Base-by-base conservation (phyloP, 2,113 vertebrate genomes). In the Phyllopteryx taeniolatus region DNA sequence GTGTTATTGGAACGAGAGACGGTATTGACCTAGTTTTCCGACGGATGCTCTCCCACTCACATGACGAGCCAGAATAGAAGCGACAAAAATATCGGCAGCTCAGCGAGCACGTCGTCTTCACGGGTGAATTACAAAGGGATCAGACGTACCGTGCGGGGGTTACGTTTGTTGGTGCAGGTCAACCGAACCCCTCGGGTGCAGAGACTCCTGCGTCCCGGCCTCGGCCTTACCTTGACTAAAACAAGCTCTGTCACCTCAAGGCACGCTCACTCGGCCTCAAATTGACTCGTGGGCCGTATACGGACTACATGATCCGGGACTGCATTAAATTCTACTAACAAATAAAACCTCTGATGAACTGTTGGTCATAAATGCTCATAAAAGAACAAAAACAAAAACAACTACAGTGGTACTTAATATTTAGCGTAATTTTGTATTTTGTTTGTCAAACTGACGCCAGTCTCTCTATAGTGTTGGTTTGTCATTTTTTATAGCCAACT, bases 11-110 rank as follows among this genome's bases (percentile, higher is more conserved):
- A 90, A 90, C 78, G 83, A 83, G 84, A 80, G 81, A 79, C 82
- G 75, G 81, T 74, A 91, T 44, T 93, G 92, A 93, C 92, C 92
- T 91, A 93, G 85, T 90, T 92, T 93, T 80, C 80, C 80, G 73
- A 87, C 82, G 75, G 71, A 81, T 71, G 80, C 78, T 79, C 75
- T 72, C 62, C 70, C 86, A 82, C 84, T 73, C 77, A 86, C 83
- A 85, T 79, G 70, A 74, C 19, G 71, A 59, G 43, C 61, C 73
- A 82, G 79, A 85, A 85, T 79, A 84, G 82, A 81, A 71, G 44
- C 75, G 83, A 81, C 66, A 69, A 72, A 85, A 85, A 80, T 84
- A 82, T 54, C 22, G 77, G 80, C 27, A 60, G 59, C 54, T 78
- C 69, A 60, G 66, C 62, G 75, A 81, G 75, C 43, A 1, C 56